Evolutionary conservation across 2,113 vertebrate species (phyloP), one percentile per base, ranked within the genome.

Genomic region (Terrapene triunguis): DNA sequence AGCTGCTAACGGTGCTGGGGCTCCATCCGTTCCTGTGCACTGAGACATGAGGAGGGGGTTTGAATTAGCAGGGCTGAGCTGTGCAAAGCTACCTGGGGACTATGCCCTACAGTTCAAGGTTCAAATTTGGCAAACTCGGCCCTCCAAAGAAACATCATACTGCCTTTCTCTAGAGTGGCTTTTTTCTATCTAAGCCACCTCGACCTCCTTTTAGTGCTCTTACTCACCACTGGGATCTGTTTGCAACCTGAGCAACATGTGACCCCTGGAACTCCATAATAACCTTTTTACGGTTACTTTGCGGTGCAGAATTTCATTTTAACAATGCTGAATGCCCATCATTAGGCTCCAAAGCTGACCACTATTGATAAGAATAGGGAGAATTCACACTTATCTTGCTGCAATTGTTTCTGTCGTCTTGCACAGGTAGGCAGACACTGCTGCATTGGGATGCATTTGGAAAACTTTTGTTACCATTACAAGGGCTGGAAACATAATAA

Each of bases 331-430:
- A 53, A 53, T 17, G 51, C 2, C 79, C n/a, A 19, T 55, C n/a
- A 89, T 48, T 51, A 93, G 96, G 82, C 91, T n/a, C 74, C 87
- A 89, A 80, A 95, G 72, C 80, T 89, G 69, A 24, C 84, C 82
- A 84, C 76, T 90, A n/a, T 59, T 80, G 29, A 87, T 16, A 78
- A 57, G 47, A 85, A 96, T 24, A 44, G 72, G 38, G 86, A 57
- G 38, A 83, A 79, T 80, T 90, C 76, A 62, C 55, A 13, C 76
- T 38, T 17, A 3, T 88, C 87, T 80, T 82, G 48, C 44, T 0
- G 0, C 38, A 85, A 8, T 29, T 80, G 88, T 92, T 85, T 84
- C 80, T 85, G 16, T n/a, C 42, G 29, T 83, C 59, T 76, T 2
- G 11, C 65, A 76, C 29, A 90, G 76, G 79, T 85, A 87, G 91